These are phyloP conservation scores for Epistrophella euchroma DNA, from an alignment of 2,888 invertebrate genomes.

Conservation along the genomic window DNA sequence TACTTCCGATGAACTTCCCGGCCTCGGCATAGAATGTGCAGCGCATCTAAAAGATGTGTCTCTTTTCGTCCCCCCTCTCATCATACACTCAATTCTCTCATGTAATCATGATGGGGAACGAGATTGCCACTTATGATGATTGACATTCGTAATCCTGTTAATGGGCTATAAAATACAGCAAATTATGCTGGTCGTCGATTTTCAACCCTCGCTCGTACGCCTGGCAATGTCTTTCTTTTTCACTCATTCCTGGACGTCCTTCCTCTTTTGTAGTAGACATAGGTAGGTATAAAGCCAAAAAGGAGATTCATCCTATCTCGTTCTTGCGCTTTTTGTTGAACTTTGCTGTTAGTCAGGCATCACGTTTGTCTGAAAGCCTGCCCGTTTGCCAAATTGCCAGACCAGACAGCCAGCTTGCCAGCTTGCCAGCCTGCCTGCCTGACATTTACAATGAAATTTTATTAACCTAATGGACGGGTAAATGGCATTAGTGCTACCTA, in stretches of 20 bases:
- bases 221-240: slow-evolving; percentile 35
- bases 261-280: background rate
- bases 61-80: background rate
- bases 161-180: slow-evolving; percentile 79
- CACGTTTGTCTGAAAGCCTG: slow-evolving; percentile 39
- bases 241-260: slow-evolving; percentile 11
- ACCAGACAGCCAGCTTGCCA: slow-evolving; percentile 47
- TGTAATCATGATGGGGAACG: slow-evolving; percentile 76
- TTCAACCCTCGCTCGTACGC: slow-evolving; percentile 58
- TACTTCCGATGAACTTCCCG: slow-evolving; percentile 23
- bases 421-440: slow-evolving; percentile 43
- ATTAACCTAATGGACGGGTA: slow-evolving; percentile 78
- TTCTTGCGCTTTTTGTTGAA: slow-evolving; percentile 48
- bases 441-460: slow-evolving; percentile 77
- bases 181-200: slow-evolving; percentile 78
- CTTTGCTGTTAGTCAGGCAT: slow-evolving; percentile 58
- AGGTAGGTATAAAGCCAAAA: background rate
- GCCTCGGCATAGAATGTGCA: slow-evolving; percentile 51
- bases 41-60: slow-evolving; percentile 61
- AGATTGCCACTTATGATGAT: slow-evolving; percentile 79
- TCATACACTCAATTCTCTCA: slow-evolving; percentile 69
- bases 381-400: slow-evolving; percentile 43
- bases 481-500: slow-evolving; percentile 75
- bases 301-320: slow-evolving; percentile 35
- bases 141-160: slow-evolving; percentile 79